Evolutionary conservation across 2,113 vertebrate genomes (phyloP).

Genomic region (Rhinogobius similis): DNA sequence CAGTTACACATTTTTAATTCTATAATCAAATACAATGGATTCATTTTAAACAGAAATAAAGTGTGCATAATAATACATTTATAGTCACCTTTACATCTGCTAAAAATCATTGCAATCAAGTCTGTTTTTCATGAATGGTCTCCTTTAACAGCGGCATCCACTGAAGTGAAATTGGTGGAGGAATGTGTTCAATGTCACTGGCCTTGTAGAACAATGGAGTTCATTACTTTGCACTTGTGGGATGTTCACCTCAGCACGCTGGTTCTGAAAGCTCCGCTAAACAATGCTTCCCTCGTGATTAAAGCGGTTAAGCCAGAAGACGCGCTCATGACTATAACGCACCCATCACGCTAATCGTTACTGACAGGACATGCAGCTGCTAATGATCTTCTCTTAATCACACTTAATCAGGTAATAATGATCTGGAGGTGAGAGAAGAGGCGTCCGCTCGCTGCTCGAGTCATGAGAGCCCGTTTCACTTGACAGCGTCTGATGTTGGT

Average conservation of each 20-base stretch:
- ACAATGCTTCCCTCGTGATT: conserved; percentile 73
- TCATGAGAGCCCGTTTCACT: conserved; percentile 55
- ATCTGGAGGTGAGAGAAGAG: conserved; percentile 75
- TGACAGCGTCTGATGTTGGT: conserved; percentile 34
- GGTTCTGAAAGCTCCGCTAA: conserved; percentile 50
- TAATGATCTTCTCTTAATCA: conserved; percentile 84
- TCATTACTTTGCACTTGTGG: conserved; percentile 53
- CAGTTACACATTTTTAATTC: background rate
- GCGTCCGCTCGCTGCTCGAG: conserved; percentile 51
- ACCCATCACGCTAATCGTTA: conserved; percentile 77
- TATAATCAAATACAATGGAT: background rate
- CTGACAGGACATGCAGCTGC: conserved; percentile 82
- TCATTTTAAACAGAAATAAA: too few species aligned
- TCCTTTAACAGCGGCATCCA: conserved; percentile 11
- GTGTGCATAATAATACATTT: too few species aligned
- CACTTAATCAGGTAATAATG: conserved; percentile 82
- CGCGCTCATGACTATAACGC: conserved; percentile 63
- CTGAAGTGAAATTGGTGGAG: conserved; percentile 18
- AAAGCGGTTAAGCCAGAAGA: conserved; percentile 55
- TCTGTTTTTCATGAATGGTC: too few species aligned
- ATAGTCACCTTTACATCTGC: too few species aligned
- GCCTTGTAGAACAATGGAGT: conserved; percentile 48
- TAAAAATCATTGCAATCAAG: too few species aligned
- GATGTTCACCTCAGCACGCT: conserved; percentile 51
- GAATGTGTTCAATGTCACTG: conserved; percentile 52